These are phyloP conservation scores for Sitobion miscanthi DNA, from an alignment of 1,140 invertebrate species.

Conservation along the genomic window DNA sequence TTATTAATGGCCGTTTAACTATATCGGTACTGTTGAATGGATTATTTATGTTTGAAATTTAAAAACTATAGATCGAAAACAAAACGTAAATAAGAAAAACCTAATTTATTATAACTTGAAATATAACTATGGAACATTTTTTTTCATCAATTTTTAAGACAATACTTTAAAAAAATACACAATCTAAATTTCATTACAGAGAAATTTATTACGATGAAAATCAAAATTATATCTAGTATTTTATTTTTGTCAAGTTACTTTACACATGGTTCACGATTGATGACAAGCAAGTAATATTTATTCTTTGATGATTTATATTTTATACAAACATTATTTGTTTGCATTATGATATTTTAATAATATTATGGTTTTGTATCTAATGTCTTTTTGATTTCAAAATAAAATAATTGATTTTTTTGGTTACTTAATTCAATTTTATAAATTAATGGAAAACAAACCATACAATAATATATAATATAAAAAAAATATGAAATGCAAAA, in stretches of 20 bases:
- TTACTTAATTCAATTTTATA: neutral
- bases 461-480: neutral
- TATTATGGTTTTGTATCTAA: neutral
- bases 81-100: neutral
- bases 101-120: neutral
- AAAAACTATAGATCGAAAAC: neutral
- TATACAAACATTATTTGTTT: neutral
- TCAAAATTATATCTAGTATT: neutral
- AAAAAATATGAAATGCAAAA: neutral
- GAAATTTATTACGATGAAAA: neutral
- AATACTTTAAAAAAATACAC: neutral
- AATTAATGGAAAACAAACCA: neutral
- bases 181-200: neutral
- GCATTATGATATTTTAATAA: neutral
- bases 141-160: neutral
- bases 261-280: too few relatives aligned
- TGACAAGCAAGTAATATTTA: neutral
- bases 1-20: neutral
- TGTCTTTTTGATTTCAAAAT: neutral
- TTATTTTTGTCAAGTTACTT: neutral
- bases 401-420: neutral
- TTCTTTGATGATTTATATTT: slow-evolving; percentile 8
- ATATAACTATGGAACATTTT: too few relatives aligned
- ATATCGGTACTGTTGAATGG: neutral
- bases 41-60: neutral